Evolutionary conservation across 2,888 invertebrate species (phyloP).

Genomic region (Sphaerophoria rueppellii): DNA sequence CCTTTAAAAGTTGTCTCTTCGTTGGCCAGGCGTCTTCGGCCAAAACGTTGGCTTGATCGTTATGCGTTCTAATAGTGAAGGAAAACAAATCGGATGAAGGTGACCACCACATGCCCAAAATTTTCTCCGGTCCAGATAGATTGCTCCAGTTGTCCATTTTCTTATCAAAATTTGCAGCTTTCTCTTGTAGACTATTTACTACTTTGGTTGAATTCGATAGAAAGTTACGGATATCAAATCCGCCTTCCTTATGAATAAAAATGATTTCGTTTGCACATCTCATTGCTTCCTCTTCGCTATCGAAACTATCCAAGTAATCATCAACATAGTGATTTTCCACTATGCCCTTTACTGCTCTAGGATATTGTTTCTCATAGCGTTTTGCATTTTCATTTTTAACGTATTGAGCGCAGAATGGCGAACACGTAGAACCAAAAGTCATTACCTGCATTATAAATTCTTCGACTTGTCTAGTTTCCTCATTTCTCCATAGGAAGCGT

Average conservation of each 20-base stretch:
- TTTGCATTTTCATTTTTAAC: slow-evolving; percentile 42
- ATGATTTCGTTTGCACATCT: slow-evolving; percentile 5
- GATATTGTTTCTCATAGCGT: neutral
- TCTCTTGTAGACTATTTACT: neutral
- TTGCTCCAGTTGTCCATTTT: slow-evolving; percentile 1
- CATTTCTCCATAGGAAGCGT: slow-evolving; percentile 75
- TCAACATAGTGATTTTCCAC: slow-evolving; percentile 29
- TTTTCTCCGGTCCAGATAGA: neutral
- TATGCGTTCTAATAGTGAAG: neutral
- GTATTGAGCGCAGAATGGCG: slow-evolving; percentile 58
- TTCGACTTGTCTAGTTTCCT: slow-evolving; percentile 33
- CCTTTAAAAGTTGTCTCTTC: slow-evolving; percentile 43
- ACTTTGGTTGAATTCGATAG: neutral
- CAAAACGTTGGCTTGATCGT: neutral
- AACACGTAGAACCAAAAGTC: slow-evolving; percentile 72
- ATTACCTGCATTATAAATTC: slow-evolving; percentile 65
- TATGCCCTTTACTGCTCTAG: slow-evolving; percentile 41
- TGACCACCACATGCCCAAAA: slow-evolving; percentile 1
- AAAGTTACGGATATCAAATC: slow-evolving; percentile 27
- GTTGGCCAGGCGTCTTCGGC: neutral
- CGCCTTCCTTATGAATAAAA: slow-evolving; percentile 15
- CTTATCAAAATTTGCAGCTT: neutral
- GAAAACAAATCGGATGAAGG: neutral
- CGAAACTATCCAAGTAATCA: neutral
- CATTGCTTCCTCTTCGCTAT: slow-evolving; percentile 58